Evolutionary conservation across 2,797 vertebrate genomes (phyloP), one percentile per base, ranked within the genome.

Genomic region (Coranthus polyacanthus): DNA sequence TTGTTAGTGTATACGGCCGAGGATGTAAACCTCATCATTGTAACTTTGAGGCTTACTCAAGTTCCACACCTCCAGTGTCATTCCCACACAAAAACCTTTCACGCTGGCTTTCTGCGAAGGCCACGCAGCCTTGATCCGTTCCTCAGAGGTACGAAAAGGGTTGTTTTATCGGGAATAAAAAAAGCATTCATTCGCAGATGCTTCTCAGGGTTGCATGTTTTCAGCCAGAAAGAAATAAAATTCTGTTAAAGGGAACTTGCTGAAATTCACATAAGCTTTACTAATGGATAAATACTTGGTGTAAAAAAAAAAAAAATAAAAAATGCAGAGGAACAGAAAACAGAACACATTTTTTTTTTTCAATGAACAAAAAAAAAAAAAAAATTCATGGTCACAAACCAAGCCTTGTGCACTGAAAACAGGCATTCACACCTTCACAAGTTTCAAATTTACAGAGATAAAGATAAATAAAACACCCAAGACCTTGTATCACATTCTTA

Each of bases 121-220:
- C 32, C 44, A 20, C 26, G 10, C 12, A 59, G 39, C 77, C 84
- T 76, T 71, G 68, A 73, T 43, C 50, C 34, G 11, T 26, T 52
- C 15, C 12, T 49, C 41, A 16, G 6, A 15, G 56, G 63, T 61
- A 18, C 0, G 1, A 50, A 65, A 55, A 51, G 3, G 5, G 16
- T n/a, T 13, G 4, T 17, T 32, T 15, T 36, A 24, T 7, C 3
- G 9, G 21, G 37, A 9, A 49, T 15, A 73, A 64, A 74, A 22
- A 16, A 44, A 37, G 0, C 37, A 45, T 69, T 72, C 43, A 71
- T 50, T 12, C 15, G 29, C 5, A 47, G 42, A 17, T 15, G 1
- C 13, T 37, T 21, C 15, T 63, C 16, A 49, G n/a, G 32, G 56
- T 20, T 16, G 4, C 8, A 16, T 46, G 38, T 69, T 75, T 81